Percentiles rank a stretch among this genome's conserved stretches.
Conservation (phyloP, 2,113 vertebrate genomes). For the Nycticebus coucang region DNA sequence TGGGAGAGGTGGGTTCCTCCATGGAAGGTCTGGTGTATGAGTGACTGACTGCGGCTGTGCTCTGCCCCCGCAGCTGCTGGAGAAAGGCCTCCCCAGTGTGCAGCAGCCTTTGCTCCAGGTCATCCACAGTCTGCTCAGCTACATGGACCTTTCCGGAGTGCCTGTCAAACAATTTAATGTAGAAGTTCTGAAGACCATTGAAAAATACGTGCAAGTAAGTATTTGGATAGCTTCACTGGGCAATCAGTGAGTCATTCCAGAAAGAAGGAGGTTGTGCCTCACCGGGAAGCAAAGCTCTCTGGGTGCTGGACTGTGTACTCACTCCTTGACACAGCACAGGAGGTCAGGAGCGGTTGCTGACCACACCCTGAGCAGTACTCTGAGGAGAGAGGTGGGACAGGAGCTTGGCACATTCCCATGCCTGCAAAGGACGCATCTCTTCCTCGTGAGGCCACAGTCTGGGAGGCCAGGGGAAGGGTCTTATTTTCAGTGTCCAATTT, state of each 20-base stretch:
- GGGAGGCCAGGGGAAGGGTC: not conserved
- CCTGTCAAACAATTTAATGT: slow-evolving; percentile 96
- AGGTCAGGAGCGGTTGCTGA: not conserved
- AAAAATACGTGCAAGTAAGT: slow-evolving; percentile 97
- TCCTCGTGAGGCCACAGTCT: not conserved
- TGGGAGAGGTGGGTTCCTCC: not conserved
- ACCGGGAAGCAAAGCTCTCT: accelerated
- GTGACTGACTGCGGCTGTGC: not conserved
- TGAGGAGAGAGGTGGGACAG: not conserved
- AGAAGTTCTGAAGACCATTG: slow-evolving; percentile 97
- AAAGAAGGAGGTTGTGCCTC: not conserved
- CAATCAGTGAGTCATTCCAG: not conserved
- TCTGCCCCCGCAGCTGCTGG: slow-evolving; percentile 88
- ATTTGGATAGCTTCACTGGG: not conserved
- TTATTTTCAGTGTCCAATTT: not conserved
- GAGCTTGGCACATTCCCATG: accelerated
- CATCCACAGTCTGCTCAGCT: slow-evolving; percentile 97
- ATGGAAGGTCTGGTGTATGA: accelerated
- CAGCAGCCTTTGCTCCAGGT: slow-evolving; percentile 98
- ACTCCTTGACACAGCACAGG: no score
- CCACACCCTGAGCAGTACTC: no score
- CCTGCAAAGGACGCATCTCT: not conserved
- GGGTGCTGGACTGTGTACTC: accelerated
- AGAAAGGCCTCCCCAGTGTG: slow-evolving; percentile 97
- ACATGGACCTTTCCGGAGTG: slow-evolving; percentile 95